Percentiles rank a stretch among this genome's conserved stretches.
Conservation (phyloP, 2,113 vertebrate genomes). For the Epinephelus moara region DNA sequence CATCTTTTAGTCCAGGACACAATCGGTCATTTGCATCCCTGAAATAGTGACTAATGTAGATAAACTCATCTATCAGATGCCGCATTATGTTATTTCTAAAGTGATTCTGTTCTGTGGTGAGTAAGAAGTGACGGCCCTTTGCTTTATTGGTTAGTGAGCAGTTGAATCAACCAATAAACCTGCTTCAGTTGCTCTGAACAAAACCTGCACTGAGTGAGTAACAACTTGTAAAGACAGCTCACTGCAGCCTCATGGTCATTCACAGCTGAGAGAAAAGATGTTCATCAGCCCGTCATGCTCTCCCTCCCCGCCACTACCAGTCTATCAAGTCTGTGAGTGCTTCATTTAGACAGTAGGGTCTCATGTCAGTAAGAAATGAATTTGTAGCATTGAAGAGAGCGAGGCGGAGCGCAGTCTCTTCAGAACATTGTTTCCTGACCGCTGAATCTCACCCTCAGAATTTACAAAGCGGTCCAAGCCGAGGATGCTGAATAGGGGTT, state of each 20-base stretch:
- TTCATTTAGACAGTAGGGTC: too few species aligned
- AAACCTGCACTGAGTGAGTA: not conserved
- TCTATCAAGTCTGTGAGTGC: not conserved
- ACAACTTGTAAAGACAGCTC: not conserved
- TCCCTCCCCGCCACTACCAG: too few species aligned
- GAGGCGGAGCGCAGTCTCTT: too few species aligned
- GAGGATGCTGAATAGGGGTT: not conserved
- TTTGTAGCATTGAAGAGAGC: not conserved
- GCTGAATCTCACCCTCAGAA: too few species aligned
- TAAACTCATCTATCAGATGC: not conserved
- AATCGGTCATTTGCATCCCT: not conserved
- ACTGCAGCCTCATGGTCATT: not conserved
- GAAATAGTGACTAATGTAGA: constrained; percentile 3
- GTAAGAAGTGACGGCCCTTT: not conserved
- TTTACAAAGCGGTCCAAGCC: too few species aligned
- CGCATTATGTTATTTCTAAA: not conserved
- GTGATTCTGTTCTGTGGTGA: not conserved
- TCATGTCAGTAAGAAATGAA: not conserved
- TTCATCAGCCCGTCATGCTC: not conserved
- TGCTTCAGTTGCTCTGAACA: not conserved
- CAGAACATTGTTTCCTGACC: too few species aligned
- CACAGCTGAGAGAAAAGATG: not conserved
- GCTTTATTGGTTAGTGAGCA: not conserved
- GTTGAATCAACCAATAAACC: not conserved
- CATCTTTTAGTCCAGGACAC: not conserved